phyloP scores from a whole-genome alignment of 2,113 vertebrate species.

The Aphelocoma coerulescens region DNA sequence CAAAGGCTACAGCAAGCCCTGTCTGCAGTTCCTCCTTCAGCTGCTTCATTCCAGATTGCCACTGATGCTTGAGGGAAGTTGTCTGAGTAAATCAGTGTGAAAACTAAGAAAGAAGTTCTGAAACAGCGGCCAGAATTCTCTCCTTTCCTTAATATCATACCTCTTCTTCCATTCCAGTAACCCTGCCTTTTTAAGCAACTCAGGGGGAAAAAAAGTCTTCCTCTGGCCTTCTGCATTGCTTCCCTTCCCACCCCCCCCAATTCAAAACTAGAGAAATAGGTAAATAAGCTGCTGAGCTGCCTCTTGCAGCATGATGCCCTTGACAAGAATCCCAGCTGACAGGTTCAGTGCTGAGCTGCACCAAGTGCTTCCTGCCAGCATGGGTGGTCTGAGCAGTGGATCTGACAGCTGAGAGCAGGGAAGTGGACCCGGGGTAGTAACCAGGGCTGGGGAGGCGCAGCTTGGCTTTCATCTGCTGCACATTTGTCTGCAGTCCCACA shows the following conservation, averaged over 20 bases:
- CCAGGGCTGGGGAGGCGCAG: not conserved
- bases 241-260: not conserved
- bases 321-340: constrained; percentile 27
- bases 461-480: constrained; percentile 52
- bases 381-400: constrained; percentile 67
- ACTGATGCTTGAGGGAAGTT: not conserved
- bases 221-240: not conserved
- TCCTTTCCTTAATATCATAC: not conserved
- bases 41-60: not conserved
- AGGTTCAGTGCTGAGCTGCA: constrained; percentile 22
- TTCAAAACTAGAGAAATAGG: constrained; percentile 16
- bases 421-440: not conserved
- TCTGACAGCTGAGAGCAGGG: constrained; percentile 63
- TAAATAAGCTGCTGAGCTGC: constrained; percentile 21
- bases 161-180: not conserved
- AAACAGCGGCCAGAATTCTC: not conserved
- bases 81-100: not conserved
- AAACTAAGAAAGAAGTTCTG: not conserved
- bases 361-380: constrained; percentile 33
- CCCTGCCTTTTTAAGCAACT: not conserved
- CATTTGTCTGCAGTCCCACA: constrained; percentile 14
- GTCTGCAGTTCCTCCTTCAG: not conserved
- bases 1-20: not conserved
- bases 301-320: constrained; percentile 1
- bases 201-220: not conserved